phyloP scores from a whole-genome alignment of 2,797 vertebrate species.

The Peromyscus aztecus region DNA sequence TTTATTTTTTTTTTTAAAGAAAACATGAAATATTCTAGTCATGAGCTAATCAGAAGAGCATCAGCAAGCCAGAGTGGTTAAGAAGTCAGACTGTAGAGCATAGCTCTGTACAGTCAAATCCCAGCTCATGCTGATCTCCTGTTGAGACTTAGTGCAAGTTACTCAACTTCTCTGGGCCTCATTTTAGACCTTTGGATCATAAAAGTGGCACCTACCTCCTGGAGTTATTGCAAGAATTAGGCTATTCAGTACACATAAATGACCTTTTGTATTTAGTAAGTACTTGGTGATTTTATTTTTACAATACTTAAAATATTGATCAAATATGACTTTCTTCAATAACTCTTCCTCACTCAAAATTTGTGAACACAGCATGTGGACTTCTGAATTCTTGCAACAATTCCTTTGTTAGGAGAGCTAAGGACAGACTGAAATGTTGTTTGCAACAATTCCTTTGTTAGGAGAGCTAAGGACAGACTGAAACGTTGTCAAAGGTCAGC shows the following conservation, averaged over 20 bases:
- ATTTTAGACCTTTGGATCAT: not conserved
- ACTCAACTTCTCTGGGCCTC: conserved; percentile 23
- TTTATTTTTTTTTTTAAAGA: conserved; percentile 41
- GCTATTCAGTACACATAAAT: conserved; percentile 5
- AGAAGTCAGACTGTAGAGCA: not conserved
- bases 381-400: conserved; percentile 46
- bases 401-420: conserved; percentile 56
- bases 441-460: conserved; percentile 53
- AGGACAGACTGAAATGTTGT: conserved; percentile 36
- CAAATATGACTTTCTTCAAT: conserved; percentile 8
- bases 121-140: not conserved
- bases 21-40: not conserved
- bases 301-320: conserved; percentile 23
- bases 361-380: not conserved
- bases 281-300: not conserved
- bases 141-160: conserved; percentile 12
- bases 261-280: not conserved
- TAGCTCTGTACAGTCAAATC: not conserved
- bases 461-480: conserved; percentile 15
- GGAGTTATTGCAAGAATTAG: not conserved
- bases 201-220: not conserved
- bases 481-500: conserved; percentile 66
- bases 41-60: not conserved
- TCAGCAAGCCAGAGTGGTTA: not conserved
- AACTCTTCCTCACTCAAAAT: not conserved